Evolutionary conservation across 2,113 vertebrate species (phyloP), one percentile per base, ranked within the genome.

Genomic region (Corythornis madagascariensis): DNA sequence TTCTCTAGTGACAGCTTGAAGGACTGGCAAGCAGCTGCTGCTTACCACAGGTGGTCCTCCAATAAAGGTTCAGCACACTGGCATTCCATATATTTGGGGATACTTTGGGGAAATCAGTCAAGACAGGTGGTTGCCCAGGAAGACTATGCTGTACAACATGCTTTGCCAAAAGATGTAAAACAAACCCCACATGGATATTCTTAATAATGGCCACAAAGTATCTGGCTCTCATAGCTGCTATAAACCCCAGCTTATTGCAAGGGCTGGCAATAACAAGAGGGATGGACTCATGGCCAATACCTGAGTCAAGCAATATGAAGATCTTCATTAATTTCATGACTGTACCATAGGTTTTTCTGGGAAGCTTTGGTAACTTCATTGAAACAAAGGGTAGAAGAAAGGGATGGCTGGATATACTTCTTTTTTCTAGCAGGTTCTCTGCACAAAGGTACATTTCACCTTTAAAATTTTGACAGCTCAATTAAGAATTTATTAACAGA

Each of bases 41-140:
- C 84, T 79, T 59, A 35, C 19, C 47, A 61, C 74, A 88, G 93
- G 89, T 95, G 94, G 77, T 83, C 86, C 81, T 66, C 33, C 91
- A 79, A 63, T 82, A 94, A 95, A 95, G 47, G 47, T 89, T 16
- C 55, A 78, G 55, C 88, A 88, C 70, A 3, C 66, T 90, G 92
- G 77, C 78, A 86, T 42, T 66, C 79, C 79, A 71, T 42, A 2
- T 13, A 64, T 93, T 95, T 92, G 1, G 12, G 78, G 78, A 35
- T 72, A 56, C 83, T 85, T 79, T 43, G 74, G 90, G 95, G 95
- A 92, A 94, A 94, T 89, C 92, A 82, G 11, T 47, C 13, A 83
- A 50, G 77, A 79, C 88, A 92, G 81, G 90, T 93, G 95, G 77
- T 7, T 90, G 93, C 86, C 92, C 92, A 88, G 83, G 83, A 92